Conservation (phyloP, 1,140 invertebrate species). For the Pseudomyrmex concolor region DNA sequence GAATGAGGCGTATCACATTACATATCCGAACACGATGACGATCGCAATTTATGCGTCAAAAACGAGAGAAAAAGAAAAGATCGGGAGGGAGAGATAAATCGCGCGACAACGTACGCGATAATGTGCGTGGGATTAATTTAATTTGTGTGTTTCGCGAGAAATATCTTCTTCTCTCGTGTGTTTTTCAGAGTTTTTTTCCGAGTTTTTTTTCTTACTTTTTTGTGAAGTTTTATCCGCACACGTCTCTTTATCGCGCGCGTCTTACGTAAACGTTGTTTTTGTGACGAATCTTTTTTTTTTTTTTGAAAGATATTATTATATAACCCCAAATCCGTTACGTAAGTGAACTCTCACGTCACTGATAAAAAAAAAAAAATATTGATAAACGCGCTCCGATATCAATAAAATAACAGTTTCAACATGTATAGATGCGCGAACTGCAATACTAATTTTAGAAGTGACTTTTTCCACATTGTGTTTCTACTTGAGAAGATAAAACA, state of each 20-base stretch:
- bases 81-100: constrained; percentile 52
- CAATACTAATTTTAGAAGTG: too few species aligned
- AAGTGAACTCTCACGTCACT: constrained; percentile 2
- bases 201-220: neutral
- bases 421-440: too few species aligned
- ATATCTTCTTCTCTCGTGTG: neutral
- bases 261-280: constrained; percentile 25
- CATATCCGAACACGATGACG: constrained; percentile 23
- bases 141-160: neutral
- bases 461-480: too few species aligned
- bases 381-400: too few species aligned
- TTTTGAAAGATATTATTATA: neutral
- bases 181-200: neutral
- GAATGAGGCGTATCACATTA: neutral
- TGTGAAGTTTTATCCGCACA: neutral
- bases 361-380: neutral
- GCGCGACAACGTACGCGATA: constrained; percentile 15
- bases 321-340: neutral
- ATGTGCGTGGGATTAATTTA: constrained; percentile 31
- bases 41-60: neutral
- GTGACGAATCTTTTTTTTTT: neutral
- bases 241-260: neutral
- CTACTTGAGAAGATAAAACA: too few species aligned
- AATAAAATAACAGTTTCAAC: too few species aligned
- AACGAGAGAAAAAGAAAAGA: neutral